Percentiles rank a stretch among this genome's conserved stretches.
These are phyloP conservation scores for Coturnix japonica DNA, from an alignment of 2,113 vertebrate species.

Conservation along the genomic window DNA sequence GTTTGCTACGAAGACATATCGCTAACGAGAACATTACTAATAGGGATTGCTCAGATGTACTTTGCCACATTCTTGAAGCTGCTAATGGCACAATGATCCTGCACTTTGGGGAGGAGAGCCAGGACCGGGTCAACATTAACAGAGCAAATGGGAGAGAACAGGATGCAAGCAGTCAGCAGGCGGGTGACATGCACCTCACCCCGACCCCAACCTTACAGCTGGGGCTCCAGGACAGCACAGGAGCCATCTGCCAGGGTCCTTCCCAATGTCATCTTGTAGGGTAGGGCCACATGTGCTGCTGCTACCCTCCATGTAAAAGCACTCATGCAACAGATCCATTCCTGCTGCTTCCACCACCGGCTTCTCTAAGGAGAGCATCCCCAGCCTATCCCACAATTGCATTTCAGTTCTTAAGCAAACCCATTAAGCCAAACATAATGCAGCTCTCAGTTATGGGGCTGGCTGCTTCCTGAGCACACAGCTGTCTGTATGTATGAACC, in stretches of 20 bases:
- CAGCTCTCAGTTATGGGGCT: background rate
- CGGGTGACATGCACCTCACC: rapidly evolving
- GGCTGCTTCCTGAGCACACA: background rate
- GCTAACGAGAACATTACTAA: background rate
- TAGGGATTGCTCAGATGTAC: background rate
- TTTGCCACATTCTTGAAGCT: constrained; percentile 26
- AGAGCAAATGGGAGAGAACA: background rate
- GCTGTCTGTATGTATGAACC: background rate
- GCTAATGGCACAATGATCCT: constrained; percentile 2
- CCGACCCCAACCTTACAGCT: background rate
- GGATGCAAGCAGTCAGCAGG: background rate
- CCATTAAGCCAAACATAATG: background rate
- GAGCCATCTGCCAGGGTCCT: background rate
- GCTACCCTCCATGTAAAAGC: background rate
- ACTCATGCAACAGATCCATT: rapidly evolving
- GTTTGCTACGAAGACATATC: background rate
- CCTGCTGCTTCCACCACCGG: rapidly evolving
- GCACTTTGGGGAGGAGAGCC: background rate
- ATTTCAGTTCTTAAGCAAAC: background rate
- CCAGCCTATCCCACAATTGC: rapidly evolving
- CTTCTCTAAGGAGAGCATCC: background rate
- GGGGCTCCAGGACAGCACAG: background rate
- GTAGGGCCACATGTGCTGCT: rapidly evolving
- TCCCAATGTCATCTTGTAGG: rapidly evolving
- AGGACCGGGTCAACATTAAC: rapidly evolving